Conservation (phyloP, 2,888 invertebrate genomes). For the Xiphydria camelus region DNA sequence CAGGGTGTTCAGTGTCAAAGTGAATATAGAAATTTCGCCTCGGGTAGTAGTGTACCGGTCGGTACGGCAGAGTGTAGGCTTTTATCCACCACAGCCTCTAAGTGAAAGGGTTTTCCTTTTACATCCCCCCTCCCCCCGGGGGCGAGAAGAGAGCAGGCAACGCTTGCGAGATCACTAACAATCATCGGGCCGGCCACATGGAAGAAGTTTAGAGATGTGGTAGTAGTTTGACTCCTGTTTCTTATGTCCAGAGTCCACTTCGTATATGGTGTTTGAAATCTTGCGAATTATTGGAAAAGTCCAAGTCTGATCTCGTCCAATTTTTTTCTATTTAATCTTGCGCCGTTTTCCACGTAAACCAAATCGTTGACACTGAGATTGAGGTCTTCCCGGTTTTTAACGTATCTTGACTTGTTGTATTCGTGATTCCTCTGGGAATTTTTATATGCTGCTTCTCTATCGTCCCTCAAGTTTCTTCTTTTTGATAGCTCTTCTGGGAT, state of each 20-base stretch:
- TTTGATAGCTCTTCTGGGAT: conserved; percentile 21
- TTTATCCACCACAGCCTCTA: too few species aligned
- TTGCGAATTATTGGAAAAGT: conserved; percentile 18
- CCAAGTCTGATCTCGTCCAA: conserved; percentile 25
- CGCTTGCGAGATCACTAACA: conserved; percentile 6
- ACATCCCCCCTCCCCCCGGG: conserved; percentile 16
- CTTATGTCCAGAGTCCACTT: conserved; percentile 17
- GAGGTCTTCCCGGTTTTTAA: conserved; percentile 21
- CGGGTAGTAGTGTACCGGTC: too few species aligned
- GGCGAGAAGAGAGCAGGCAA: conserved; percentile 8
- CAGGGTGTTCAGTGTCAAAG: too few species aligned
- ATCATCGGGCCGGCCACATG: conserved; percentile 11
- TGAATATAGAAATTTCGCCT: too few species aligned
- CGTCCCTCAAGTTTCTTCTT: conserved; percentile 15
- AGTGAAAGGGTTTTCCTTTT: too few species aligned
- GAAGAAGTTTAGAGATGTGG: conserved; percentile 17
- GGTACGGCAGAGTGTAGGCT: too few species aligned
- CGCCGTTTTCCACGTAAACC: conserved; percentile 28
- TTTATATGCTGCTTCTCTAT: conserved; percentile 23
- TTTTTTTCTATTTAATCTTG: conserved; percentile 26
- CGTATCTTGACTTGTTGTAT: conserved; percentile 23
- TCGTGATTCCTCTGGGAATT: conserved; percentile 22
- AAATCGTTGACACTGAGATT: conserved; percentile 22
- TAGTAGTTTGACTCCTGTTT: conserved; percentile 19
- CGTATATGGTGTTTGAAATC: conserved; percentile 20